phyloP scores from a whole-genome alignment of 2,888 invertebrate genomes.

The Liopterus haemorrhoidalis region DNA sequence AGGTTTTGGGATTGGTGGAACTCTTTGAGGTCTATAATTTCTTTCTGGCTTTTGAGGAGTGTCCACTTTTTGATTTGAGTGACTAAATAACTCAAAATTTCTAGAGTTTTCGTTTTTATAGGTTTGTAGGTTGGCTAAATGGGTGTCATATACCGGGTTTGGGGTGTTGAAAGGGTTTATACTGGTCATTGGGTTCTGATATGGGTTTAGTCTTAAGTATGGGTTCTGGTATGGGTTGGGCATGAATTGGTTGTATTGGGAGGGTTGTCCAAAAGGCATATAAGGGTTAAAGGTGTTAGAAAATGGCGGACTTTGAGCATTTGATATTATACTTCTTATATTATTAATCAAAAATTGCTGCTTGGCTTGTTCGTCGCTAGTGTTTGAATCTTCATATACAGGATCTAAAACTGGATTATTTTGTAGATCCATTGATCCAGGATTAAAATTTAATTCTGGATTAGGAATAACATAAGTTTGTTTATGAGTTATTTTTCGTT shows the following conservation, averaged over 20 bases:
- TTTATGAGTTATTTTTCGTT: slow-evolving; percentile 42
- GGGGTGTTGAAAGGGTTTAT: too few relatives aligned
- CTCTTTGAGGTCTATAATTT: too few relatives aligned
- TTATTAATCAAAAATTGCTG: slow-evolving; percentile 19
- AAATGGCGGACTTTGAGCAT: slow-evolving; percentile 13
- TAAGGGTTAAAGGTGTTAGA: slow-evolving; percentile 11
- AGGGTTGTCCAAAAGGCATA: slow-evolving; percentile 4
- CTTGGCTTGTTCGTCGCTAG: slow-evolving; percentile 12
- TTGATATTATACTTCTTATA: slow-evolving; percentile 19
- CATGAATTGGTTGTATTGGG: too few relatives aligned
- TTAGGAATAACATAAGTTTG: slow-evolving; percentile 38
- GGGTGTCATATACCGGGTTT: too few relatives aligned
- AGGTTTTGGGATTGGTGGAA: too few relatives aligned
- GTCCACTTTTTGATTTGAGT: too few relatives aligned
- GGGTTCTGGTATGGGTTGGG: slow-evolving; percentile 9
- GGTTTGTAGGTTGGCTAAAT: slow-evolving; percentile 18
- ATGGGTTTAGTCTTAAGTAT: slow-evolving; percentile 8
- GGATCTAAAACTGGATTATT: slow-evolving; percentile 19
- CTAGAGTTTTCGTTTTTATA: slow-evolving; percentile 4
- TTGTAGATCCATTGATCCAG: slow-evolving; percentile 20
- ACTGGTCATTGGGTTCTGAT: slow-evolving; percentile 3
- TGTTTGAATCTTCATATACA: slow-evolving; percentile 12
- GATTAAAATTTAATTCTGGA: slow-evolving; percentile 24
- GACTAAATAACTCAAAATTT: too few relatives aligned
- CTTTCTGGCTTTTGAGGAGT: too few relatives aligned